phyloP scores from a whole-genome alignment of 2,797 vertebrate genomes.

The Lerista edwardsae region DNA sequence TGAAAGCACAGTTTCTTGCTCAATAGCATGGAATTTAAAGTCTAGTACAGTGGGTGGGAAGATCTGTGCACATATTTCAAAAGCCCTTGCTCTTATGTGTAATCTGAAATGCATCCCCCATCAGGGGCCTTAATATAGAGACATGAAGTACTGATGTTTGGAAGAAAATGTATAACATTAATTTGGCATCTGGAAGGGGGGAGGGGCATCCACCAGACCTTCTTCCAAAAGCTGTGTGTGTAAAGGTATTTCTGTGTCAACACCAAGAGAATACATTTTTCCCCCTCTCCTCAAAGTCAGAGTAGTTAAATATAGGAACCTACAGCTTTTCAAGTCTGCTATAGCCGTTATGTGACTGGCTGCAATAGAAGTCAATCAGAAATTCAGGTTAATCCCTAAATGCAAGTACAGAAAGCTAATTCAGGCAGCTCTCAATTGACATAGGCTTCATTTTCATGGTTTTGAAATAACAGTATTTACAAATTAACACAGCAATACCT shows the following conservation, averaged over 20 bases:
- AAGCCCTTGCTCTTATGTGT: not conserved
- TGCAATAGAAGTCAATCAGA: too few species aligned
- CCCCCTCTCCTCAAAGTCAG: not conserved
- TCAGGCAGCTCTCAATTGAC: too few species aligned
- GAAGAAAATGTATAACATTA: not conserved
- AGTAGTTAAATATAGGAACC: too few species aligned
- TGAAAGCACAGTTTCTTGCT: not conserved
- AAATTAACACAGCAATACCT: too few species aligned
- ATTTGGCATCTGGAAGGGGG: not conserved
- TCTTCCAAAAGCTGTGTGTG: not conserved
- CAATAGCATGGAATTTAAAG: not conserved
- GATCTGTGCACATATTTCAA: conserved; percentile 1
- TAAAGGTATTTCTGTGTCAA: not conserved
- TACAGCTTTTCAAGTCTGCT: too few species aligned
- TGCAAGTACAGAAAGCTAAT: too few species aligned
- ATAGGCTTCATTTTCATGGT: too few species aligned
- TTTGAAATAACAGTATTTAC: too few species aligned
- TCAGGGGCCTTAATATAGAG: not conserved
- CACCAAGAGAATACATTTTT: not conserved
- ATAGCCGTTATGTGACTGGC: too few species aligned
- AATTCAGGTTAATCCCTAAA: too few species aligned
- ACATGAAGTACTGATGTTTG: not conserved
- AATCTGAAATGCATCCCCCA: not conserved
- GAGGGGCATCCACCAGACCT: not conserved
- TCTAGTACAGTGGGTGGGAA: not conserved